Evolutionary conservation across 1,140 invertebrate species (phyloP), one percentile per base, ranked within the genome.

Genomic region (Drosophila pseudoobscura): DNA sequence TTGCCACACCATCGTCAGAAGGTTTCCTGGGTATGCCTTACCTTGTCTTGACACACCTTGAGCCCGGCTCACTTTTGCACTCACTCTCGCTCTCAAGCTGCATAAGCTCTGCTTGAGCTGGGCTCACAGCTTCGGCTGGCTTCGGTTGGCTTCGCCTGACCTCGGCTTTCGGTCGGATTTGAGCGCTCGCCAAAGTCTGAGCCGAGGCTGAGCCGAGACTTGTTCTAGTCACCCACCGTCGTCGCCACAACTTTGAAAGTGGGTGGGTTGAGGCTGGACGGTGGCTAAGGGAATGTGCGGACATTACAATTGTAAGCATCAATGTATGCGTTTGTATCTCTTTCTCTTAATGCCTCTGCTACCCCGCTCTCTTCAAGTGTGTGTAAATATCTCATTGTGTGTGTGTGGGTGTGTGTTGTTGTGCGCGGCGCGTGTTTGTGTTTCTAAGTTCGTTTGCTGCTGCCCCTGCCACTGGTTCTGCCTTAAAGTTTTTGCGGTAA

Each of bases 401-500:
- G 52, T 52, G 29, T 47, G 44, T 70, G 55, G 53, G 53, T 64
- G 75, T 69, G 75, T 58, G 54, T 26, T 24, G 24, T 24, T 24
- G 44, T 59, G 53, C 64, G 63, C 54, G 71, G 77, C 82, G 78
- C 82, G 82, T 85, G 82, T 85, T 85, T 85, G 82, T 82, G 74
- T 87, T 87, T 70, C 82, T 74, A 80, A 85, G 82, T 85, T 85
- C 74, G 64, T 80, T 87, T 78, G 76, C 74, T 61, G 70, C 35
- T 78, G 65, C 59, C 24, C 26, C 59, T 56, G 74, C 65, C 50
- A 59, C 55, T 65, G 64, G 55, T 50, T 20, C 17, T 56, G 46
- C 71, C 82, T 75, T 87, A 85, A 85, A 85, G 82, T 85, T 85
- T 74, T 80, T 85, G 82, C 78, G 82, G 82, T 85, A 85, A 85